Evolutionary conservation across 1,140 invertebrate species (phyloP), one percentile per base, ranked within the genome.

Genomic region (Drosophila prosaltans): DNA sequence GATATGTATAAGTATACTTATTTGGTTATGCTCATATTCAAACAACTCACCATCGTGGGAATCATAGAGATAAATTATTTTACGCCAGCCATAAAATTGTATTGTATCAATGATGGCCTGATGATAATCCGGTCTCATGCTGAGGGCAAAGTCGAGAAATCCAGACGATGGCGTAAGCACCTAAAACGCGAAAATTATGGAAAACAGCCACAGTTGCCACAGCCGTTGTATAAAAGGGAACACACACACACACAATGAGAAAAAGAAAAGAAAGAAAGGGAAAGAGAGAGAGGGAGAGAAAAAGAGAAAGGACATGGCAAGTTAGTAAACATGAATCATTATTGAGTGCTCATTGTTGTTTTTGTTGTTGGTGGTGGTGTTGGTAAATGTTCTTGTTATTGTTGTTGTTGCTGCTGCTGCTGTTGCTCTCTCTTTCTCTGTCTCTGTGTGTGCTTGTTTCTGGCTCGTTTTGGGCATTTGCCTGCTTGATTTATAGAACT

Each of bases 51-150:
- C 98, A 93, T 98, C 97, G 91, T 98, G 97, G 5, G 97, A 98
- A 93, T 98, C 97, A 92, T 98, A 99, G 67, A 99, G 94, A 93
- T 98, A 99, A 91, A 98, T 97, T 83, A 99, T 97, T 91, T 96
- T 96, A 77, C 95, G 95, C 98, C 98, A 99, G 54, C 96, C 95
- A 92, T 98, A 98, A 92, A 97, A 96, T 72, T 95, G 94, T 75
- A 99, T 97, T 26, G 97, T 97, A 93, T 98, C 98, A 77, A 98
- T 96, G 84, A 99, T 96, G 43, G 98, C 98, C 81, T 95, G 95
- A 92, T 98, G 97, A 93, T 98, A 98, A 93, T 98, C 96, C n/a
- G 98, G 98, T 58, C 97, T 94, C 96, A 99, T 97, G 91, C 97
- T 97, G 83, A 98, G 96, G 41, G 97, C 97, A 92, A 96, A 97